These are phyloP conservation scores for Protophormia terraenovae DNA, from an alignment of 2,888 invertebrate species.

Conservation along the genomic window DNA sequence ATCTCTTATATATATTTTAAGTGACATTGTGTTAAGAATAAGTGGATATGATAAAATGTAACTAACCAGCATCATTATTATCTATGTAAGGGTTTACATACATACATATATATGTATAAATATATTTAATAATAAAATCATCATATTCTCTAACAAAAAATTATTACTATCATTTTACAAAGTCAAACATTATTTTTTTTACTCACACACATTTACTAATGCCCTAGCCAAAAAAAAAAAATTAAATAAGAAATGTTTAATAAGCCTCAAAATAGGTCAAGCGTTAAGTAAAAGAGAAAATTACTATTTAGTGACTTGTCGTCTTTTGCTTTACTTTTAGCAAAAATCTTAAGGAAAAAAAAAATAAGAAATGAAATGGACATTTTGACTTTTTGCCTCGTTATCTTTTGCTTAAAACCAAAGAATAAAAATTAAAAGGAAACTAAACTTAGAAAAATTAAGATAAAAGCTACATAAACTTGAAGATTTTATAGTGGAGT, in stretches of 20 bases:
- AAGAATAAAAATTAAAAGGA: neutral
- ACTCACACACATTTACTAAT: neutral
- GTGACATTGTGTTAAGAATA: no score
- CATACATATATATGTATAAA: neutral
- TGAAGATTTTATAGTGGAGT: neutral
- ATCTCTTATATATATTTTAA: no score
- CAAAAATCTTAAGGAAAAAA: neutral
- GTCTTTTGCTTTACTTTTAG: no score
- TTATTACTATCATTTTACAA: slow-evolving; percentile 8
- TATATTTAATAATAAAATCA: neutral
- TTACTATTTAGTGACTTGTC: slow-evolving; percentile 31
- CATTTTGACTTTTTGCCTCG: slow-evolving; percentile 29
- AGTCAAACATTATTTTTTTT: neutral
- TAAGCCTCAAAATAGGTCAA: slow-evolving; percentile 40
- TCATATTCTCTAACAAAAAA: neutral
- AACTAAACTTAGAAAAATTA: neutral
- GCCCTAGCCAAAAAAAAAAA: neutral
- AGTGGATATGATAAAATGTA: neutral
- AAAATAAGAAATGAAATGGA: slow-evolving; percentile 2
- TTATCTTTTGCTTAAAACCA: neutral
- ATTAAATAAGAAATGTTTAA: slow-evolving; percentile 4
- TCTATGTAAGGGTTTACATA: neutral
- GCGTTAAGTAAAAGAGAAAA: slow-evolving; percentile 24
- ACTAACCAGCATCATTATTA: slow-evolving; percentile 31
- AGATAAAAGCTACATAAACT: neutral